Base-by-base conservation (phyloP, 2,113 vertebrate species). In the Sciurus niger region DNA sequence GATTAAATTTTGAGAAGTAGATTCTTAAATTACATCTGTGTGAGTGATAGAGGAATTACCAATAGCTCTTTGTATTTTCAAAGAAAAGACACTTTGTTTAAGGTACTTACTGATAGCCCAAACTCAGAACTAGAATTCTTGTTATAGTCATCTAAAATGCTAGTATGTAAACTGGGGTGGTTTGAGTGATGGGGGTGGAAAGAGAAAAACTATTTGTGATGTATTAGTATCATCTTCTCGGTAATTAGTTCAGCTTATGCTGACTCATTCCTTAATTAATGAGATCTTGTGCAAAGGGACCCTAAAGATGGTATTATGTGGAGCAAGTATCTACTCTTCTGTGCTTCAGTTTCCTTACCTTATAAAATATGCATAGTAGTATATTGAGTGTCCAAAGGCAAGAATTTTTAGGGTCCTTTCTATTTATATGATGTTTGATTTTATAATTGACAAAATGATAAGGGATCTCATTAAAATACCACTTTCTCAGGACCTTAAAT, bases 361-460 rank as follows among this genome's bases (percentile, higher is more conserved):
- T 91, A 40, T 93, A 77, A 96, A 93, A 95, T 88, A 68, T 94
- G 18, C 43, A 72, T 76, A 84, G 40, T 79, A 87, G 84, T 74
- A 85, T 85, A 46, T 58, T 94, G n/a, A 77, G 22, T 90, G 30
- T 83, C 77, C 28, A 74, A 95, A 90, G 17, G 25, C 34, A 93
- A 74, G 74, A 51, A 53, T 11, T 96, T 91, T 85, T 60, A 96
- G 30, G 1, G 25, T 94, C 40, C 25, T 68, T 92, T 94, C 37
- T 65, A 30, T 25, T 93, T 87, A 48, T 92, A 65, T n/a, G 17
- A 87, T 70, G 25, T 96, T 96, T 94, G 46, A 58, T 83, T 84
- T 34, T 65, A 67, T 90, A 94, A 96, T 28, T 95, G 78, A 70
- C 34, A 93, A 58, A 95, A 28, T 53, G 14, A 34, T 82, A 86